Evolutionary conservation across 2,113 vertebrate genomes (phyloP), one percentile per base, ranked within the genome.

Genomic region (Cochlearius cochlearius): DNA sequence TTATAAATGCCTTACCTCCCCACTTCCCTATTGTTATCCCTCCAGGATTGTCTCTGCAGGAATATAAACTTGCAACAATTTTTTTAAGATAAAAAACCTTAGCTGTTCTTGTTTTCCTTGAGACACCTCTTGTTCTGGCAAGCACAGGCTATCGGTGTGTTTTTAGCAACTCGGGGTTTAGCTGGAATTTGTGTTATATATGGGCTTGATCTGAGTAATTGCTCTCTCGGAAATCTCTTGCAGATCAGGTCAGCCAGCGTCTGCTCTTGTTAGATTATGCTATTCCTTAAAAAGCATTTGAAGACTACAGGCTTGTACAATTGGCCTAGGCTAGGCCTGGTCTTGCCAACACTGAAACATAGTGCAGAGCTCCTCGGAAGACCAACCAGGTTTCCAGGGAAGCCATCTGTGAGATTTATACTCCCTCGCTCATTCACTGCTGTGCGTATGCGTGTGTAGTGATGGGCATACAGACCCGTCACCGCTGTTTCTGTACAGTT

Each of bases 221-320:
- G 45, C 64, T 49, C n/a, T 86, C 62, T 77, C 2, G 0, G 81
- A 95, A 91, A 80, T 59, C 55, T 41, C 76, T 89, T 34, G 3
- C 56, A 80, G 86, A 80, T 69, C 67, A 38, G 75, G 75, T 86
- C 72, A 95, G 68, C 38, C 45, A 47, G 34, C 25, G 63, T 41
- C 78, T 90, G 91, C 43, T 87, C 69, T 81, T 39, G 21, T 47
- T 81, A 82, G 68, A 47, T 68, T 63, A 30, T 53, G 60, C 23
- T 78, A 12, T 39, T 92, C 77, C 73, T 89, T 87, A 89, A 84
- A 96, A 81, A 64, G 41, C 21, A 16, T 72, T 95, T 88, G 74
- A 75, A 84, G 80, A 27, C 50, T 62, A 38, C 20, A 53, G 45
- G 29, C 63, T 86, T 52, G 32, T 66, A 59, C 50, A 45, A 0